Conservation (phyloP, 2,113 vertebrate genomes). For the Heterotis niloticus region DNA sequence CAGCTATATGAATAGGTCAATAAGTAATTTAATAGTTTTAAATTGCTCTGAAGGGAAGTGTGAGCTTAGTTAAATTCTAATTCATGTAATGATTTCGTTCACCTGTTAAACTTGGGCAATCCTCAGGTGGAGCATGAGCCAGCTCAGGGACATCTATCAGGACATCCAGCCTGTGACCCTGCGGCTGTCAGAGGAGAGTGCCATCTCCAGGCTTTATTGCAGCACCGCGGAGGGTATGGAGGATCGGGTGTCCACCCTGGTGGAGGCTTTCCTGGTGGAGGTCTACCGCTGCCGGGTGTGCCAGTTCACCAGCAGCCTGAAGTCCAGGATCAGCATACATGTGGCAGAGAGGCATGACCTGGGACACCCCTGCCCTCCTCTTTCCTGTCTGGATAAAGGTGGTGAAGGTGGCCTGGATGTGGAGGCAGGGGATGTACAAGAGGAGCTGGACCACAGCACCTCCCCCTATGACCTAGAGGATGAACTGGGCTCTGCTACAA, state of each 20-base stretch:
- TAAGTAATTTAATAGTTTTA: no score
- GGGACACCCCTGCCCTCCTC: neutral
- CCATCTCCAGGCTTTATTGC: slow-evolving; percentile 45
- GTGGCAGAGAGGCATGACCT: slow-evolving; percentile 39
- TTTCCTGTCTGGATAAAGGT: slow-evolving; percentile 33
- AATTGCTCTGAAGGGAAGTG: no score
- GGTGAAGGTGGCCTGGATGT: slow-evolving; percentile 30
- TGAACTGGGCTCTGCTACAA: slow-evolving; percentile 46
- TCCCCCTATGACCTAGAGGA: slow-evolving; percentile 31
- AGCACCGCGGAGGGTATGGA: slow-evolving; percentile 45
- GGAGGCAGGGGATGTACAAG: slow-evolving; percentile 29
- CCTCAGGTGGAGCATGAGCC: slow-evolving; percentile 32
- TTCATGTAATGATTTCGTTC: neutral
- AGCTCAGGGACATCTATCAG: slow-evolving; percentile 44
- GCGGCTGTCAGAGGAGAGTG: slow-evolving; percentile 28
- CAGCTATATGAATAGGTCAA: no score
- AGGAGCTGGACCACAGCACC: slow-evolving; percentile 29
- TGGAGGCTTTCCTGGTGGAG: slow-evolving; percentile 63
- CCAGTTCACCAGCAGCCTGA: slow-evolving; percentile 55
- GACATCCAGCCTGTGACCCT: slow-evolving; percentile 42
- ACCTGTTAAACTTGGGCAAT: neutral
- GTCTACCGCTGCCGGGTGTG: slow-evolving; percentile 54
- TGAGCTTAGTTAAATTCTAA: no score
- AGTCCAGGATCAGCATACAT: slow-evolving; percentile 47
- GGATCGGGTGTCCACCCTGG: slow-evolving; percentile 36